Conservation (phyloP, 2,797 vertebrate species). For the Knipowitschia caucasica region DNA sequence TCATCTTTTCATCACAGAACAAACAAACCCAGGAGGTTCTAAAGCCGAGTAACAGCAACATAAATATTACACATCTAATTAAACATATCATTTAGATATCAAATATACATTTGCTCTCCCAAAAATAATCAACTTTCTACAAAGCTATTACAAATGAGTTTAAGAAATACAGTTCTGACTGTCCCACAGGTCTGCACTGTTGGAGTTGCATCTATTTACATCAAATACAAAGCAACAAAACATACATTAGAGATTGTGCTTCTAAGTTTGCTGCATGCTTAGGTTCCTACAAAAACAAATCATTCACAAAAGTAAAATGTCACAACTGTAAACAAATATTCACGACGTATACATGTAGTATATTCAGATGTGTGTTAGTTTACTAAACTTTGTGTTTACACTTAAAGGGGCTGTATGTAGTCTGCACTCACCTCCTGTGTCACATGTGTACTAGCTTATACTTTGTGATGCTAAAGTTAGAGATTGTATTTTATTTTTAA, state of each 20-base stretch:
- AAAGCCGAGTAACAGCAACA: slow-evolving; percentile 38
- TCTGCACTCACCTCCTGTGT: too few relatives aligned
- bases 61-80: slow-evolving; percentile 65
- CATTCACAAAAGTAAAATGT: slow-evolving; percentile 43
- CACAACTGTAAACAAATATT: slow-evolving; percentile 58
- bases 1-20: background rate
- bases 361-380: slow-evolving; percentile 20
- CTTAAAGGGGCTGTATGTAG: too few relatives aligned
- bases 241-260: slow-evolving; percentile 58
- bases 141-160: slow-evolving; percentile 75
- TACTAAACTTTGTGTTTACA: too few relatives aligned
- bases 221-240: slow-evolving; percentile 57
- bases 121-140: slow-evolving; percentile 75
- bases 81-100: slow-evolving; percentile 59
- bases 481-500: too few relatives aligned
- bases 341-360: slow-evolving; percentile 26
- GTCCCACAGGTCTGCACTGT: slow-evolving; percentile 53
- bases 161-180: slow-evolving; percentile 53
- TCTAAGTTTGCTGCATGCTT: slow-evolving; percentile 60
- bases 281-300: slow-evolving; percentile 42
- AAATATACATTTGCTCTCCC: slow-evolving; percentile 72
- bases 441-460: too few relatives aligned
- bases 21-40: background rate
- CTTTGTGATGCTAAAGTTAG: too few relatives aligned
- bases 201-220: slow-evolving; percentile 66